These are phyloP conservation scores for Pantherophis vulpinus DNA, from an alignment of 2,797 vertebrate genomes.

Conservation along the genomic window DNA sequence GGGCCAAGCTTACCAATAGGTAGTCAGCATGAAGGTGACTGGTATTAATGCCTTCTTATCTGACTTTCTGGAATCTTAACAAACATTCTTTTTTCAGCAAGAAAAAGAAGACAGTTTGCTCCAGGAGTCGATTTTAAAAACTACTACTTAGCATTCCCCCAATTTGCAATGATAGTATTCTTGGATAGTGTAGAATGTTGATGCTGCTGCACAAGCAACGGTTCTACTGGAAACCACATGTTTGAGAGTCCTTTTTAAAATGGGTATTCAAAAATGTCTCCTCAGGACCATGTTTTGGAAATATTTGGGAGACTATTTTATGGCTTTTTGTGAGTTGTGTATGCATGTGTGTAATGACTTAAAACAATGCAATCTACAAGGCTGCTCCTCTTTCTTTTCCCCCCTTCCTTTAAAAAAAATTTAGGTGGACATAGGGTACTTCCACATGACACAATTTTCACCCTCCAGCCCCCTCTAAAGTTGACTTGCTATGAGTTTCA, in stretches of 20 bases:
- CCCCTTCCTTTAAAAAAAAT: background rate
- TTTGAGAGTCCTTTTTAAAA: background rate
- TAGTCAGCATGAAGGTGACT: slow-evolving; percentile 36
- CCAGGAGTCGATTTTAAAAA: background rate
- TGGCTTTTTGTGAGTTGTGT: background rate
- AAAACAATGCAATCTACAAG: background rate
- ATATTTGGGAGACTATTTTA: background rate
- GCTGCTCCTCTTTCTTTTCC: background rate
- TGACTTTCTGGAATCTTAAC: slow-evolving; percentile 40
- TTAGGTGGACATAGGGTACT: background rate
- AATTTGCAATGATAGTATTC: background rate
- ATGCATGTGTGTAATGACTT: background rate
- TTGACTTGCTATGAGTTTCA: background rate
- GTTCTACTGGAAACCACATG: too few species aligned
- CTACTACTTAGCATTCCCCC: background rate
- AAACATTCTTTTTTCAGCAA: background rate
- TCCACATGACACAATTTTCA: background rate
- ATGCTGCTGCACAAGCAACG: background rate
- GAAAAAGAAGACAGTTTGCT: background rate
- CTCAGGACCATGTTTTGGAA: background rate
- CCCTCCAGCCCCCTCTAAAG: background rate
- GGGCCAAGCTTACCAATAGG: slow-evolving; percentile 19
- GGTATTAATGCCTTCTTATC: slow-evolving; percentile 20
- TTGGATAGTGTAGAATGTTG: background rate
- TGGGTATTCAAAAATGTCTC: background rate